These are phyloP conservation scores for Phalanger gymnotis DNA, from an alignment of 2,797 vertebrate genomes.

Conservation along the genomic window DNA sequence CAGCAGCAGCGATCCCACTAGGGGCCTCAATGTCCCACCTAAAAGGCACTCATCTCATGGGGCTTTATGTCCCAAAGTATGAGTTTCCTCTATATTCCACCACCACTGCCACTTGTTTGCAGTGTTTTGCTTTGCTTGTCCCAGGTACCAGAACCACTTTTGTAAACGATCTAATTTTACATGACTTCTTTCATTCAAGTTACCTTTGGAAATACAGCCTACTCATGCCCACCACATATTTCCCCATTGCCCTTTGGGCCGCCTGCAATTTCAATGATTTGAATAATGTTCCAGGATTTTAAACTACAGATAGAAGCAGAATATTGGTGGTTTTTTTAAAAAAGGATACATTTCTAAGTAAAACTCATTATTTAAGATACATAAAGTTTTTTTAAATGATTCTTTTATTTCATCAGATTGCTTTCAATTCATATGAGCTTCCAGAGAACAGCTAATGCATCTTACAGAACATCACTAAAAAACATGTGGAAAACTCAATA, in stretches of 20 bases:
- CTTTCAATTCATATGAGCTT: conserved; percentile 27
- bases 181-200: not conserved
- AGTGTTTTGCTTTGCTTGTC: not conserved
- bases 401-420: not conserved
- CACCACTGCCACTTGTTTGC: not conserved
- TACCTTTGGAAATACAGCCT: not conserved
- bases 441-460: not conserved
- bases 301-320: not conserved
- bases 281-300: not conserved
- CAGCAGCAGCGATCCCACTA: not conserved
- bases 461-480: not conserved
- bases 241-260: not conserved
- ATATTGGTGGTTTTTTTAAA: not conserved
- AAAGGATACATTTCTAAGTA: not conserved
- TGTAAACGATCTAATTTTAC: not conserved
- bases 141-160: not conserved
- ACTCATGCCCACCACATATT: not conserved
- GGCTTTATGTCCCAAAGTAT: not conserved
- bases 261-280: not conserved
- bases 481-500: not conserved
- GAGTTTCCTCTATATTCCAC: not conserved
- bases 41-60: not conserved
- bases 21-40: not conserved
- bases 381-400: not conserved
- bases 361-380: not conserved